A percentile compares a stretch with the other conserved stretches of the same genome.
Conservation (phyloP, 2,797 vertebrate genomes). For the Merluccius polli region DNA sequence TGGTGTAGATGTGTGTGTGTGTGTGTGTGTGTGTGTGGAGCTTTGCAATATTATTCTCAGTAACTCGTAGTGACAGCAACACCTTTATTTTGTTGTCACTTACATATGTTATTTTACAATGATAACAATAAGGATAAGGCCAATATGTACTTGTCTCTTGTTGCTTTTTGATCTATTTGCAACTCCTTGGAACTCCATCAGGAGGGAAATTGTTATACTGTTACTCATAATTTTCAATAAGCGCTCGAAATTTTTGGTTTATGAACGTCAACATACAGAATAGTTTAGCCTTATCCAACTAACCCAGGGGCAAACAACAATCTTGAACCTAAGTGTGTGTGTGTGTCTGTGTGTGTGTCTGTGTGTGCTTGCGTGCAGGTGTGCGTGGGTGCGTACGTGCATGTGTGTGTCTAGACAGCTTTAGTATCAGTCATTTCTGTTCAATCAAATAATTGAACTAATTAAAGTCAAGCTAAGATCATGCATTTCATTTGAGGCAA, state of each 20-base stretch:
- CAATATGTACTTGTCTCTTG: background rate
- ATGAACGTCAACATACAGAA: background rate
- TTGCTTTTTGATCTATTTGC: too few species aligned
- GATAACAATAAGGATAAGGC: background rate
- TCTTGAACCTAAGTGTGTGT: background rate
- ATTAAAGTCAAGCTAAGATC: background rate
- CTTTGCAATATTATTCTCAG: background rate
- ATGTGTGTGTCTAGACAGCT: background rate
- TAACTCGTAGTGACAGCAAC: background rate
- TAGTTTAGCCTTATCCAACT: background rate
- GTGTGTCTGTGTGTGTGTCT: background rate
- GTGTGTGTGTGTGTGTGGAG: background rate
- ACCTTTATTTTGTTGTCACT: too few species aligned
- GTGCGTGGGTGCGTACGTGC: background rate
- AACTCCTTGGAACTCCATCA: too few species aligned
- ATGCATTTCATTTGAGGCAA: background rate
- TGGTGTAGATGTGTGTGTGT: background rate
- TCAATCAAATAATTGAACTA: background rate
- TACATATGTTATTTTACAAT: background rate
- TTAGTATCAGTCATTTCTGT: background rate
- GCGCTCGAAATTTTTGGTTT: too few species aligned
- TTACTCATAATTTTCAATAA: too few species aligned
- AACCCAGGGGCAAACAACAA: background rate
- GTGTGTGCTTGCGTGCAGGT: background rate
- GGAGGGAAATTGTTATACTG: too few species aligned